These are phyloP conservation scores for Halcyon senegalensis DNA, from an alignment of 2,113 vertebrate species.

Conservation along the genomic window DNA sequence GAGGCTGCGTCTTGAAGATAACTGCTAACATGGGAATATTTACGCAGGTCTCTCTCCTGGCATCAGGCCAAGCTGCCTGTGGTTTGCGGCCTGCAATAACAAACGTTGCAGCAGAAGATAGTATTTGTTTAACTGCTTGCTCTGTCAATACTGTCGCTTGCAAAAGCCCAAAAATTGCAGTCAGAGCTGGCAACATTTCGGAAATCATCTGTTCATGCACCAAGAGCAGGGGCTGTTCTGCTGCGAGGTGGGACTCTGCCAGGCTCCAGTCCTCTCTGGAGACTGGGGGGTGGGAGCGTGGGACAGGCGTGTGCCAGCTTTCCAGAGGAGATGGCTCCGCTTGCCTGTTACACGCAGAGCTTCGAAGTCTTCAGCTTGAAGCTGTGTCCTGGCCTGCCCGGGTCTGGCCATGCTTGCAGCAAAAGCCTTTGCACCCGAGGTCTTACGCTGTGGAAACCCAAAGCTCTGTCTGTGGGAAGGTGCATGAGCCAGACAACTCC, in stretches of 20 bases:
- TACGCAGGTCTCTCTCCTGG: slow-evolving; percentile 27
- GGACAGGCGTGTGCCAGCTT: not conserved
- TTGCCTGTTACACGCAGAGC: not conserved
- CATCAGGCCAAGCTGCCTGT: slow-evolving; percentile 39
- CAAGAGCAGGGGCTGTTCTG: not conserved
- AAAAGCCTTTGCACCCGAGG: not conserved
- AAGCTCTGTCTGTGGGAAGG: not conserved
- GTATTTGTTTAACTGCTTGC: slow-evolving; percentile 50
- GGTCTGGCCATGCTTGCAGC: not conserved
- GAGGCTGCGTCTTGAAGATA: slow-evolving; percentile 30
- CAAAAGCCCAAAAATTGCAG: slow-evolving; percentile 33
- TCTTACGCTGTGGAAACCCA: not conserved
- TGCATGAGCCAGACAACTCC: not conserved
- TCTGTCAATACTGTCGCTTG: slow-evolving; percentile 44
- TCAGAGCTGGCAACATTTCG: not conserved
- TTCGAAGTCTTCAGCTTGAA: not conserved
- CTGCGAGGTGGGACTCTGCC: not conserved
- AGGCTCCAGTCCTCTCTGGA: not conserved
- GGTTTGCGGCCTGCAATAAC: slow-evolving; percentile 52
- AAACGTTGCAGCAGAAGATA: slow-evolving; percentile 17
- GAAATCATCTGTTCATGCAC: not conserved
- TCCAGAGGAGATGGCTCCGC: not conserved
- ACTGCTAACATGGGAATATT: slow-evolving; percentile 12
- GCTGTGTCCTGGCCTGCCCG: not conserved
- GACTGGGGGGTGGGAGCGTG: not conserved